Percentiles rank a stretch among this genome's conserved stretches.
Evolutionary conservation across 2,888 invertebrate species (phyloP).

Genomic region (Gastrophysa polygoni): DNA sequence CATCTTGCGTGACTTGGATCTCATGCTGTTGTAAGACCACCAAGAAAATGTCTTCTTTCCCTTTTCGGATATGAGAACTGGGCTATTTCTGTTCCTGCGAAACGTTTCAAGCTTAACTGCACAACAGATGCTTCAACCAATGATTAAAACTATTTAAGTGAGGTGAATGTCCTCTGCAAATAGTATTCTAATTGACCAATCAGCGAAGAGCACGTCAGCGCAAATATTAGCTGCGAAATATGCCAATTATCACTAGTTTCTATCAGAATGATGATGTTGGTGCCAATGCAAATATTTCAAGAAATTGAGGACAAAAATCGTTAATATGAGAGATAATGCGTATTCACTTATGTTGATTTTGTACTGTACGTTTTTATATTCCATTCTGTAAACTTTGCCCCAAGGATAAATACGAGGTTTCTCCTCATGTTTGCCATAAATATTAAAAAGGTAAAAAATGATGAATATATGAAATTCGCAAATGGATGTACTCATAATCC

Average conservation of each 20-base stretch:
- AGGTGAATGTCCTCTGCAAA: constrained; percentile 11
- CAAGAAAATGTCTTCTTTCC: no score
- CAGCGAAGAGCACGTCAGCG: neutral
- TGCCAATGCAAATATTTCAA: neutral
- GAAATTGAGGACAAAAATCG: neutral
- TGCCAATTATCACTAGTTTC: constrained; percentile 1
- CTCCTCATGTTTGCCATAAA: no score
- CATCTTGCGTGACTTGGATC: no score
- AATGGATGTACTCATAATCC: no score
- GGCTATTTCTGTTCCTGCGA: constrained; percentile 13
- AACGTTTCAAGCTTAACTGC: neutral
- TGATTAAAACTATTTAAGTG: constrained; percentile 13
- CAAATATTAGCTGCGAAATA: constrained; percentile 8
- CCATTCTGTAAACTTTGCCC: no score
- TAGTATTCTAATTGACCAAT: neutral
- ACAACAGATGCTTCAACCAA: neutral
- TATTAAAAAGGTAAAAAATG: no score
- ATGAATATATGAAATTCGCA: no score
- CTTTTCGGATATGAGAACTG: neutral
- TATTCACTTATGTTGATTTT: no score
- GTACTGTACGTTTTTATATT: no score
- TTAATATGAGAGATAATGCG: no score
- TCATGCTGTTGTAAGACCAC: no score
- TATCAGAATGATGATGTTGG: neutral
- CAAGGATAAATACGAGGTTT: no score